A percentile compares a stretch with the other conserved stretches of the same genome.
phyloP scores from a whole-genome alignment of 1,140 invertebrate species.

The Danaus plexippus region DNA sequence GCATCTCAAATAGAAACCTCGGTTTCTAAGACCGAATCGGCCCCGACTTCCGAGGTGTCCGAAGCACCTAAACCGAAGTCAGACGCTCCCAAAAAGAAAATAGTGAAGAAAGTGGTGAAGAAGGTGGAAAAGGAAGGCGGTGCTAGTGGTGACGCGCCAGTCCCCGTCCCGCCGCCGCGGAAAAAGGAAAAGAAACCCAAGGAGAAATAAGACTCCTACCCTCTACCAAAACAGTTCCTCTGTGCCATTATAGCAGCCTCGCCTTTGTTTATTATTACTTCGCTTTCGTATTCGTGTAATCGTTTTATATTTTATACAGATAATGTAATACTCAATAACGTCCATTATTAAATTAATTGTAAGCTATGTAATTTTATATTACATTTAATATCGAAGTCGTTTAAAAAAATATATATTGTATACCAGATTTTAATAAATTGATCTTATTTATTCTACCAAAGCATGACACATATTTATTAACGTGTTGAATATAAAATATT shows the following conservation, averaged over 20 bases:
- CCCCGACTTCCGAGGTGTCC: conserved; percentile 19
- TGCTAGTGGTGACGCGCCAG: conserved; percentile 51
- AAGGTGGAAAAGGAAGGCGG: conserved; percentile 54
- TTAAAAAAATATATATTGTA: conserved; percentile 23
- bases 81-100: conserved; percentile 56
- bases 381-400: conserved; percentile 31
- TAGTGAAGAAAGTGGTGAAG: conserved; percentile 58
- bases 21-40: conserved; percentile 28
- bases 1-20: conserved; percentile 55
- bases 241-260: conserved; percentile 64
- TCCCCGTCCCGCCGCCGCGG: conserved; percentile 67
- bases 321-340: conserved; percentile 40
- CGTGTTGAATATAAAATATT: conserved; percentile 43
- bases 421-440: conserved; percentile 35
- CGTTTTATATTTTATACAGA: conserved; percentile 41
- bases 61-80: conserved; percentile 6
- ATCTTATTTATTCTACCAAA: conserved; percentile 39
- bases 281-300: conserved; percentile 60
- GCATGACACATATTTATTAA: conserved; percentile 49
- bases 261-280: conserved; percentile 51
- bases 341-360: conserved; percentile 44
- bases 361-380: conserved; percentile 38
- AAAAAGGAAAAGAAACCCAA: conserved; percentile 72
- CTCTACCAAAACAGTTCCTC: conserved; percentile 50
- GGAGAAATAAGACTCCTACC: conserved; percentile 54